These are phyloP conservation scores for Apostichopus parvimensis DNA, from an alignment of 35 echinoderm and acorn worm species.

Conservation along the genomic window DNA sequence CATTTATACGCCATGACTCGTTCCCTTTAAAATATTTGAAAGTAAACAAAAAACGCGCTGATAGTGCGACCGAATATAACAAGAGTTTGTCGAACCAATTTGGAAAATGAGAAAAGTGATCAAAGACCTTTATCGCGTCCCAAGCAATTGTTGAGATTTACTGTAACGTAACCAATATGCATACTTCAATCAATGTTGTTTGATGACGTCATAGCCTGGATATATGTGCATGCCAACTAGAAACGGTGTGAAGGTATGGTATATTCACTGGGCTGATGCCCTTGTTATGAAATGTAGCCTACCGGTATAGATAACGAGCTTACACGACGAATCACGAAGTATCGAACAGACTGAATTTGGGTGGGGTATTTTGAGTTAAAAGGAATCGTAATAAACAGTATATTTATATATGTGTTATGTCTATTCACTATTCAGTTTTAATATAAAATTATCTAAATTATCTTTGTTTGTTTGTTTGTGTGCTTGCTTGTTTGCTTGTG, in stretches of 20 bases:
- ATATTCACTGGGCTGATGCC: too few species aligned
- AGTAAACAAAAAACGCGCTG: conserved; percentile 14
- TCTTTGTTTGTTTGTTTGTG: too few species aligned
- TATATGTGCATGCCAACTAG: too few species aligned
- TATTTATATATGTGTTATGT: too few species aligned
- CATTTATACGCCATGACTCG: not conserved
- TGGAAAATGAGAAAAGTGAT: conserved; percentile 51
- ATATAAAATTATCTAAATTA: too few species aligned
- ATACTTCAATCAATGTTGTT: not conserved
- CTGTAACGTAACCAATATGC: not conserved
- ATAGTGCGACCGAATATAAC: not conserved
- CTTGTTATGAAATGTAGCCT: not conserved
- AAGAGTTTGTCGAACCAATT: conserved; percentile 42
- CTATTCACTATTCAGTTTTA: too few species aligned
- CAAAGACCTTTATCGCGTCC: conserved; percentile 31
- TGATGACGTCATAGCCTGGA: not conserved
- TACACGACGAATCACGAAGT: not conserved
- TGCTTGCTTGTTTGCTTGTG: too few species aligned
- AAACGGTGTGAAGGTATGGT: too few species aligned
- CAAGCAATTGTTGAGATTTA: conserved; percentile 1
- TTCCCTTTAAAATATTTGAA: conserved; percentile 13
- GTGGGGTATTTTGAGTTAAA: not conserved
- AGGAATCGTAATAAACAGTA: too few species aligned
- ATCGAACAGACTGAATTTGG: not conserved
- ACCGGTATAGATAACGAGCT: not conserved